These are phyloP conservation scores for Trichogramma dendrolimi DNA, from an alignment of 2,888 invertebrate species.

Conservation along the genomic window DNA sequence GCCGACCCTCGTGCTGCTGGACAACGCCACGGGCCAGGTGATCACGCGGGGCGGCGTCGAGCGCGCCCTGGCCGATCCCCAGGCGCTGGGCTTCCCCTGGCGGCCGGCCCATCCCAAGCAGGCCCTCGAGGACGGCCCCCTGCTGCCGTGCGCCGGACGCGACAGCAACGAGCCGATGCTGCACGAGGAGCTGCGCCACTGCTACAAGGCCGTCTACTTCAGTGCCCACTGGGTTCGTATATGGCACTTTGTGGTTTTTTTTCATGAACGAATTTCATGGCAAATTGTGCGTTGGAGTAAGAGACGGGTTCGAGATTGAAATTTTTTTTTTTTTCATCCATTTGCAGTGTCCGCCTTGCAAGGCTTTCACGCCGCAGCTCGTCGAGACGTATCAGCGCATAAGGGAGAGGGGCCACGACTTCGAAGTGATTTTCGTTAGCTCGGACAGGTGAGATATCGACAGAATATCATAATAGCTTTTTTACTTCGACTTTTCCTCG, in stretches of 20 bases:
- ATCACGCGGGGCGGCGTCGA: conserved; percentile 64
- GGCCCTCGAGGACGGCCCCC: conserved; percentile 48
- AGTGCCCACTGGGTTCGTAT: conserved; percentile 81
- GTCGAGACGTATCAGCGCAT: conserved; percentile 70
- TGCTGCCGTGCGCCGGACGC: conserved; percentile 45
- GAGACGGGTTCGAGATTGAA: neutral
- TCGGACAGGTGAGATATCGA: conserved; percentile 67
- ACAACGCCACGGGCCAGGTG: conserved; percentile 62
- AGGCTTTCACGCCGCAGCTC: conserved; percentile 76
- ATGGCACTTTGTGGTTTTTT: neutral
- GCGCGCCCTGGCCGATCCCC: conserved; percentile 67
- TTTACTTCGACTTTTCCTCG: too few relatives aligned
- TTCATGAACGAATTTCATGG: neutral
- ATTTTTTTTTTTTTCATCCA: conserved; percentile 15
- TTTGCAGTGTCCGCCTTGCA: conserved; percentile 80
- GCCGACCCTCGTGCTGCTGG: conserved; percentile 70
- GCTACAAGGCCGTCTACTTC: conserved; percentile 76
- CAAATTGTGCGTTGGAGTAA: neutral
- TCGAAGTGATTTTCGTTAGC: conserved; percentile 80
- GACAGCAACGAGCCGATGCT: conserved; percentile 51
- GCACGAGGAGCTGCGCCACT: conserved; percentile 61
- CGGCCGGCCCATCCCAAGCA: conserved; percentile 59
- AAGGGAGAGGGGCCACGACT: conserved; percentile 65
- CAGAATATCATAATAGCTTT: neutral
- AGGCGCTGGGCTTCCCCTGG: conserved; percentile 72